Percentiles rank a stretch among this genome's conserved stretches.
phyloP scores from a whole-genome alignment of 2,797 vertebrate genomes.

The Okamejei kenojei region DNA sequence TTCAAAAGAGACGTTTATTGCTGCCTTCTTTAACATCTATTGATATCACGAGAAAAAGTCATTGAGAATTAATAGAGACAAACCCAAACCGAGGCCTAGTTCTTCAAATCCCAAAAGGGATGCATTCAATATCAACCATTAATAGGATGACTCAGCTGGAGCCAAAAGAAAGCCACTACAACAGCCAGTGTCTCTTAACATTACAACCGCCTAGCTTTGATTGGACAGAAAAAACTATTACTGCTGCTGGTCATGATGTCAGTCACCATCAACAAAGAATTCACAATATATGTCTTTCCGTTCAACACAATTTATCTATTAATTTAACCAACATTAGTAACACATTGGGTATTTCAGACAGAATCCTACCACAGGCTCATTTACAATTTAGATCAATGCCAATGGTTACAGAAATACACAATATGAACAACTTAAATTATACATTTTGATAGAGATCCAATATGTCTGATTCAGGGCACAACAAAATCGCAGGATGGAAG shows the following conservation, averaged over 20 bases:
- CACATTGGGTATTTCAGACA: background rate
- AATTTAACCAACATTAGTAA: background rate
- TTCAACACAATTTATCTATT: background rate
- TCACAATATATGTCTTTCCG: background rate
- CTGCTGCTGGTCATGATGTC: too few species aligned
- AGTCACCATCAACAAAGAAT: background rate
- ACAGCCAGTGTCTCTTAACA: background rate
- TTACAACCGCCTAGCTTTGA: background rate
- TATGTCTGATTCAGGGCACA: background rate
- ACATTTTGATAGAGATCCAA: background rate
- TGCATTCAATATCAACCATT: constrained; percentile 21
- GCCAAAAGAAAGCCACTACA: background rate
- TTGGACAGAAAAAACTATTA: background rate
- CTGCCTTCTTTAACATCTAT: background rate
- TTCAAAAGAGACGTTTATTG: background rate
- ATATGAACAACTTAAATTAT: background rate
- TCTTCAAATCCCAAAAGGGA: constrained; percentile 8
- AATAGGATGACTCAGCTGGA: constrained; percentile 26
- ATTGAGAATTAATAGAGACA: background rate
- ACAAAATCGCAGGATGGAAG: background rate
- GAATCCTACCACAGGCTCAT: background rate
- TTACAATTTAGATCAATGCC: background rate
- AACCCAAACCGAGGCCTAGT: constrained; percentile 15
- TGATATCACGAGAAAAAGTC: background rate
- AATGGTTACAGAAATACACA: background rate